Evolutionary conservation across 1,140 invertebrate genomes (phyloP), one percentile per base, ranked within the genome.

Genomic region (Drosophila guanche): DNA sequence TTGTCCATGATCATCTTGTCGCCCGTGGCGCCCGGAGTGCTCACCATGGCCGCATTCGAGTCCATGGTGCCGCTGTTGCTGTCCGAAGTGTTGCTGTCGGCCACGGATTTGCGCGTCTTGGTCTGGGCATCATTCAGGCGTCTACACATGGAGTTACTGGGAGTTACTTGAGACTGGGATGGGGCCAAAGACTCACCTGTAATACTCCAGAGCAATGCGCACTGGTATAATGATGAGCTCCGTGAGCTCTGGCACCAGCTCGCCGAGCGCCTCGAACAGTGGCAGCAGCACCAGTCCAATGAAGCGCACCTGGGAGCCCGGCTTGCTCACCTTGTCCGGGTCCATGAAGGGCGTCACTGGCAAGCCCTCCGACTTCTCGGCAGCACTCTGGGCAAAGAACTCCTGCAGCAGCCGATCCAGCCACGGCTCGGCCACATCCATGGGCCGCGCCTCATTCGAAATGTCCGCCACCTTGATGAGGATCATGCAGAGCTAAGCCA

Each of bases 331-430:
- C 92, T 97, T 97, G 62, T 97, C 96, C n/a, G 96, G 93, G 89
- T 97, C 96, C 96, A 97, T 97, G 85, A 97, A 97, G 0, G 96
- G 96, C 5, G 96, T 96, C 1, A 97, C 96, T 2, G 96, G 96
- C 59, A 97, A 92, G 6, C 96, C 96, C 90, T 97, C 95, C 42
- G 96, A 92, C 89, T 97, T 97, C 86, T 97, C 96, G 5, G 95
- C 94, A 67, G 97, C 96, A 89, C 95, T 96, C 92, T 97, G 95
- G 68, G 95, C 95, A 81, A 96, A 96, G 85, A 96, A 96, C 86
- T 96, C 95, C 89, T 96, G 93, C 20, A 97, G 92, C 6, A 97
- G 92, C 69, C 95, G 94, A 68, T 97, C 96, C 47, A 97, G 90
- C 96, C 96, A 97, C 0, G 96, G 96, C 74, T 97, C 96, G 5